Conservation (phyloP, 1,140 invertebrate genomes). For the Rhopalosiphum maidis region DNA sequence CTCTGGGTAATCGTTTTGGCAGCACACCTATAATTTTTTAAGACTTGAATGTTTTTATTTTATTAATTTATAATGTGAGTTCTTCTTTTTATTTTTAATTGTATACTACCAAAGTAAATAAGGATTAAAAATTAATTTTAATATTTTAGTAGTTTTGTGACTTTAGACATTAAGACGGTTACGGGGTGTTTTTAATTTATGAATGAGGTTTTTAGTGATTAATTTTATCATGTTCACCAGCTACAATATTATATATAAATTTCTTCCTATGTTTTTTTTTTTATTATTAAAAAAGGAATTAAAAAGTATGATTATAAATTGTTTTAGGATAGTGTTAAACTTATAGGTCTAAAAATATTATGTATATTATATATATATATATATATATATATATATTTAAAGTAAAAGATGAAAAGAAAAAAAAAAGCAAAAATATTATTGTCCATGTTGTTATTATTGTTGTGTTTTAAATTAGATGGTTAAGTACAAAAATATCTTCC, state of each 20-base stretch:
- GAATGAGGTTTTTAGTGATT: slow-evolving; percentile 57
- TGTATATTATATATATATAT: slow-evolving; percentile 36
- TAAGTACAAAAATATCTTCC: slow-evolving; percentile 58
- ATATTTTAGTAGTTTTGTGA: slow-evolving; percentile 57
- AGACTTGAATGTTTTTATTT: slow-evolving; percentile 58
- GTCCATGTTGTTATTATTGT: slow-evolving; percentile 58
- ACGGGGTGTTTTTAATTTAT: slow-evolving; percentile 58
- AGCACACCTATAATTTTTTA: slow-evolving; percentile 57
- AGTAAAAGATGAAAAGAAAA: slow-evolving; percentile 54
- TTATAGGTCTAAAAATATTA: slow-evolving; percentile 53
- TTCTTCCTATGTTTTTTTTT: slow-evolving; percentile 57
- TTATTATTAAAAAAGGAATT: slow-evolving; percentile 56
- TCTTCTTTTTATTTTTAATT: slow-evolving; percentile 58
- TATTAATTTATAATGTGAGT: slow-evolving; percentile 57
- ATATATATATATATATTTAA: slow-evolving; percentile 39
- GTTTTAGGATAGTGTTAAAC: slow-evolving; percentile 55
- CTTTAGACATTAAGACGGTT: slow-evolving; percentile 57
- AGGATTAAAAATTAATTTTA: slow-evolving; percentile 55
- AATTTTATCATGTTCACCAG: slow-evolving; percentile 58
- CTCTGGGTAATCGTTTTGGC: slow-evolving; percentile 57
- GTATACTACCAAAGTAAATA: slow-evolving; percentile 58
- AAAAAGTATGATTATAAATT: slow-evolving; percentile 50
- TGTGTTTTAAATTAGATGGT: slow-evolving; percentile 57
- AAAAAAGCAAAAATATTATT: slow-evolving; percentile 54
- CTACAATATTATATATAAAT: slow-evolving; percentile 55